These are phyloP conservation scores for Tinea trinotella DNA, from an alignment of 2,888 invertebrate genomes.

Conservation along the genomic window DNA sequence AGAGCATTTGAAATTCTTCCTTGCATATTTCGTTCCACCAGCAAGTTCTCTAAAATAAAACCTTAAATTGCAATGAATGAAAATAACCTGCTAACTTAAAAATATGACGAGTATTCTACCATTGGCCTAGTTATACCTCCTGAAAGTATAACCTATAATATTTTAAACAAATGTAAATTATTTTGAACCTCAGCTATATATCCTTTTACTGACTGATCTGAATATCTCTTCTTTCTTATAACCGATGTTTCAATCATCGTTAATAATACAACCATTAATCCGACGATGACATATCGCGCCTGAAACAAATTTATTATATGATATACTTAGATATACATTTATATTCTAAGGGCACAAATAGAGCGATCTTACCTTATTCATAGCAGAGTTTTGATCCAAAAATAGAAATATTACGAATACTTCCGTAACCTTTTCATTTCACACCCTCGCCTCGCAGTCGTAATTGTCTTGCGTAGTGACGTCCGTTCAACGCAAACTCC, in stretches of 20 bases:
- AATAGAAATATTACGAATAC: conserved; percentile 35
- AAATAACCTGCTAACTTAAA: too few species aligned
- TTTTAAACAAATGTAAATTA: background rate
- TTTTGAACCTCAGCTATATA: conserved; percentile 83
- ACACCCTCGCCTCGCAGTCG: conserved; percentile 35
- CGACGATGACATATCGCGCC: conserved; percentile 51
- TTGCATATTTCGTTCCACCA: conserved; percentile 97
- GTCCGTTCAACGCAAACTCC: background rate
- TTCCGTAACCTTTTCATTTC: conserved; percentile 39
- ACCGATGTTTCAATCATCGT: conserved; percentile 32
- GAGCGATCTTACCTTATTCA: conserved; percentile 50
- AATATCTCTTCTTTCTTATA: conserved; percentile 79
- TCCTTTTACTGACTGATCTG: conserved; percentile 85
- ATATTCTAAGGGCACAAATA: conserved; percentile 20
- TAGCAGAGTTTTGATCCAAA: conserved; percentile 48
- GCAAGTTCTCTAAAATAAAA: conserved; percentile 82
- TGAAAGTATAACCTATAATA: background rate
- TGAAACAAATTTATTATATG: conserved; percentile 34
- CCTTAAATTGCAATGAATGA: too few species aligned
- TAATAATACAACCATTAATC: conserved; percentile 46
- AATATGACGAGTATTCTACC: background rate
- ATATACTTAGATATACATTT: conserved; percentile 28
- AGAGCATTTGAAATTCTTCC: conserved; percentile 89
- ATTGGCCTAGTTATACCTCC: conserved; percentile 1
- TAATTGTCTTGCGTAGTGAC: conserved; percentile 14